phyloP scores from a whole-genome alignment of 1,140 invertebrate genomes.

The Drosophila sp. region DNA sequence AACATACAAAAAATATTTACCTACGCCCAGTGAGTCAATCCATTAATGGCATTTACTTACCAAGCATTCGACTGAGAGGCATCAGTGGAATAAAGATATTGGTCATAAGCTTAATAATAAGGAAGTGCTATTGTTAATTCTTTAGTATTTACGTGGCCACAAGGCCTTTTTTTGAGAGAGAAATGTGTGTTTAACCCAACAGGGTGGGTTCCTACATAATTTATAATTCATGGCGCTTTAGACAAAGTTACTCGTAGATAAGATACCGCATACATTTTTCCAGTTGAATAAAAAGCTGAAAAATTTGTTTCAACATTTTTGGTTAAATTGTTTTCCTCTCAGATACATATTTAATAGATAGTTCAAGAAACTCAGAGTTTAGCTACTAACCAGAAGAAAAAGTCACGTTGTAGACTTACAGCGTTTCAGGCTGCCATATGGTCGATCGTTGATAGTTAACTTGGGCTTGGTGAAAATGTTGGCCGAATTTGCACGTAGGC shows the following conservation, averaged over 20 bases:
- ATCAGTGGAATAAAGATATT: conserved; percentile 3
- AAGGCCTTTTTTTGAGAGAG: background rate
- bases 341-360: conserved; percentile 4
- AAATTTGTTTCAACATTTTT: conserved; percentile 2
- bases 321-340: conserved; percentile 1
- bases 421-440: conserved; percentile 38
- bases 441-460: background rate
- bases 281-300: conserved; percentile 29
- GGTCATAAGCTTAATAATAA: conserved; percentile 4
- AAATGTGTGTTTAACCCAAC: background rate
- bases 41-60: conserved; percentile 31
- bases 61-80: conserved; percentile 15
- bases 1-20: conserved; percentile 50
- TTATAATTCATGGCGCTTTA: conserved; percentile 27
- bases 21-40: conserved; percentile 49
- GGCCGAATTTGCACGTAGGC: conserved; percentile 49
- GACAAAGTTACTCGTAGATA: conserved; percentile 35
- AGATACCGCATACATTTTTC: conserved; percentile 10
- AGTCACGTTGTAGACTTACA: conserved; percentile 12
- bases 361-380: conserved; percentile 1
- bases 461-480: conserved; percentile 7
- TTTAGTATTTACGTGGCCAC: background rate
- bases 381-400: background rate
- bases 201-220: conserved; percentile 15
- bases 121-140: background rate